phyloP scores from a whole-genome alignment of 2,888 invertebrate species.

The Colletes collaris region DNA sequence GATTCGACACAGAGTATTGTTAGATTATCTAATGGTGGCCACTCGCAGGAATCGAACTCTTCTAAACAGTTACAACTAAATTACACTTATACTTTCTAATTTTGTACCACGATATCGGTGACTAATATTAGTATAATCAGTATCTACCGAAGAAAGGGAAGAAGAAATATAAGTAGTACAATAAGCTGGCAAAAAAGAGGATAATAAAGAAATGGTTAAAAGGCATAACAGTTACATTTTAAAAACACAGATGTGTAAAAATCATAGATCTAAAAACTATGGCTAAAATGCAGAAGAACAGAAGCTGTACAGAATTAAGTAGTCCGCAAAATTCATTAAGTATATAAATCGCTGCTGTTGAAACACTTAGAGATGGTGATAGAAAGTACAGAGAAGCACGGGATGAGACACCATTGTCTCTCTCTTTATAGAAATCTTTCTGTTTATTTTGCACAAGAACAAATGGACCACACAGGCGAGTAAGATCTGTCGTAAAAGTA shows the following conservation, averaged over 20 bases:
- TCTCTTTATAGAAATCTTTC: not conserved
- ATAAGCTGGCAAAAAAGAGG: constrained; percentile 22
- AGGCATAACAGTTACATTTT: constrained; percentile 48
- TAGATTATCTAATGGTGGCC: too few species aligned
- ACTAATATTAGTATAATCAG: constrained; percentile 30
- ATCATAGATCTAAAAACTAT: constrained; percentile 29
- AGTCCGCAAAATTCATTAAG: constrained; percentile 68
- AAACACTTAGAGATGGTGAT: constrained; percentile 65
- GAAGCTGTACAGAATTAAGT: constrained; percentile 58
- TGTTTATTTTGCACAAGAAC: constrained; percentile 8
- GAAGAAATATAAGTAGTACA: constrained; percentile 24
- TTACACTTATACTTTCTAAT: constrained; percentile 5
- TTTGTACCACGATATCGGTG: constrained; percentile 19
- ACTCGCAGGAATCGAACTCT: constrained; percentile 28
- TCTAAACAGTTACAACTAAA: not conserved
- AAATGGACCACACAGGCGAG: not conserved
- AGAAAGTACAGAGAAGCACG: constrained; percentile 64
- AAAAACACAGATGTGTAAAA: constrained; percentile 45
- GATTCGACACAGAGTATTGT: too few species aligned
- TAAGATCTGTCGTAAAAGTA: not conserved
- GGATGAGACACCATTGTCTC: constrained; percentile 57
- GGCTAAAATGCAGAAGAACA: constrained; percentile 66
- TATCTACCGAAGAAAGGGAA: constrained; percentile 27
- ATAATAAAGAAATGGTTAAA: constrained; percentile 31
- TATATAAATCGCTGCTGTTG: constrained; percentile 75